Conservation (phyloP, 2,797 vertebrate genomes). For the Sebastes reedi region DNA sequence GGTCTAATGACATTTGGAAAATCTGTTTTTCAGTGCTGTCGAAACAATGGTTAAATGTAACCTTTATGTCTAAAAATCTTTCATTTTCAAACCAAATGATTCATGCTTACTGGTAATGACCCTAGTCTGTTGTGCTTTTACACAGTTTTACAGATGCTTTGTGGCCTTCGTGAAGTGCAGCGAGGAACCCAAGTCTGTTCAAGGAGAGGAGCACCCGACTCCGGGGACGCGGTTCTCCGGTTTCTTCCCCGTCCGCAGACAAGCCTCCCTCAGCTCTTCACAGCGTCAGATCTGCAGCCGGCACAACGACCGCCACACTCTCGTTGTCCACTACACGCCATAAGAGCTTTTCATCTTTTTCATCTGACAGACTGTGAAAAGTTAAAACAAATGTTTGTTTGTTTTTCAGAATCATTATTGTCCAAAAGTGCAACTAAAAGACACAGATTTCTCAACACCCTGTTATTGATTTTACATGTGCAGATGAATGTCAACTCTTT, state of each 20-base stretch:
- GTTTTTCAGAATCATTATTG: neutral
- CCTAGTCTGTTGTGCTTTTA: neutral
- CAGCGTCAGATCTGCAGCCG: constrained; percentile 21
- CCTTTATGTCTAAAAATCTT: too few species aligned
- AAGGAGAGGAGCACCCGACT: constrained; percentile 32
- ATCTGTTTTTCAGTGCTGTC: too few species aligned
- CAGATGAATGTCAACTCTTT: neutral
- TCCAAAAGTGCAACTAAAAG: constrained; percentile 1
- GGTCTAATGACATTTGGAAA: neutral
- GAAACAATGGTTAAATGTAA: too few species aligned
- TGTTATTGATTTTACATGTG: neutral
- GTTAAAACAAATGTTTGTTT: neutral
- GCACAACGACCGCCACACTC: constrained; percentile 34
- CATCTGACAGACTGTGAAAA: neutral
- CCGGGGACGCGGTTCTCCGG: constrained; percentile 5
- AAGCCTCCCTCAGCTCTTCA: constrained; percentile 23
- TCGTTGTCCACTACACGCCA: constrained; percentile 71
- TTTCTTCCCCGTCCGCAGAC: constrained; percentile 13
- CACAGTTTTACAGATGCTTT: constrained; percentile 76
- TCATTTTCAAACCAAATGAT: neutral
- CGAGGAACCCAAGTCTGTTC: constrained; percentile 35
- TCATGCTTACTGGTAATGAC: neutral
- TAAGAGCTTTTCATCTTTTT: neutral
- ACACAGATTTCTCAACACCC: neutral
- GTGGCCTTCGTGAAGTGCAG: constrained; percentile 75